phyloP scores from a whole-genome alignment of 2,797 vertebrate genomes.

The Danio kyathit region DNA sequence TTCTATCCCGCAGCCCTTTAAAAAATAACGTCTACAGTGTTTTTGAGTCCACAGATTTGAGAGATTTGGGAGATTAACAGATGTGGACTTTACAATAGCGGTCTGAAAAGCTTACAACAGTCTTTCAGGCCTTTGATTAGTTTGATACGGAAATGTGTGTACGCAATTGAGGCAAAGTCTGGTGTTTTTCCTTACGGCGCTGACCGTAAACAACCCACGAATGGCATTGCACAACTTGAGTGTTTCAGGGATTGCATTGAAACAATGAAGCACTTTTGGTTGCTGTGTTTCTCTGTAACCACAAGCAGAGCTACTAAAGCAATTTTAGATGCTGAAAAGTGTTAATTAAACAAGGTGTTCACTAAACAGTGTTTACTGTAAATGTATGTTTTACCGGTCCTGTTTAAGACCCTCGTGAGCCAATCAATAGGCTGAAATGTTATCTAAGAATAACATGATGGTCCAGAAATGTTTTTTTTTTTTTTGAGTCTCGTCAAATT shows the following conservation, averaged over 20 bases:
- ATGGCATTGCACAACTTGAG: conserved; percentile 41
- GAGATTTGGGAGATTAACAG: conserved; percentile 12
- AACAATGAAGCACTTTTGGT: conserved; percentile 35
- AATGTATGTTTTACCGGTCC: not conserved
- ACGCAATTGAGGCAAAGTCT: conserved; percentile 45
- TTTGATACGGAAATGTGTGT: conserved; percentile 10
- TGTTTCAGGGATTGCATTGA: conserved; percentile 47
- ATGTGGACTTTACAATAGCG: conserved; percentile 11
- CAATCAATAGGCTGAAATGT: not conserved
- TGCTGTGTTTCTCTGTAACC: not conserved
- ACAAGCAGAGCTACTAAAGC: not conserved
- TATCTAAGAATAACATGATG: conserved; percentile 54
- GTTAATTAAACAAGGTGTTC: not conserved
- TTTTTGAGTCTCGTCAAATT: conserved; percentile 34
- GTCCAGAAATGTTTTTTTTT: conserved; percentile 59
- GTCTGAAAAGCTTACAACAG: conserved; percentile 6
- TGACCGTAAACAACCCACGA: conserved; percentile 51
- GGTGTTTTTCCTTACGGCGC: conserved; percentile 45
- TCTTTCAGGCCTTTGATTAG: conserved; percentile 8
- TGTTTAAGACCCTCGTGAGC: not conserved
- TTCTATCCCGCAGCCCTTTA: not conserved
- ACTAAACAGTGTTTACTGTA: conserved; percentile 5
- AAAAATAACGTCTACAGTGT: not conserved
- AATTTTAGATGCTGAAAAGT: conserved; percentile 4
- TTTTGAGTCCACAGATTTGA: not conserved